These are phyloP conservation scores for Xanthia togata DNA, from an alignment of 2,888 invertebrate species.

Conservation along the genomic window DNA sequence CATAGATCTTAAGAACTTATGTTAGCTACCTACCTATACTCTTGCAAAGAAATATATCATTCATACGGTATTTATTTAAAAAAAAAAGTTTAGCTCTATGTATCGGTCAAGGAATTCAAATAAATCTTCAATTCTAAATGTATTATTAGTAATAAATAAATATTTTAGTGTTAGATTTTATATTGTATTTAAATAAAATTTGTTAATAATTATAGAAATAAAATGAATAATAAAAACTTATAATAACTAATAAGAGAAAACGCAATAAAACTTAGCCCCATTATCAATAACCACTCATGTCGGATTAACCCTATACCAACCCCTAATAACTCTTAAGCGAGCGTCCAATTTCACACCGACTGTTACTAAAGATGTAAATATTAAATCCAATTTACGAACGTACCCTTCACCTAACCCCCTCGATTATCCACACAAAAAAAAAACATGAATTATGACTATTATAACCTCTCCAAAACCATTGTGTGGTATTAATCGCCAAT, in stretches of 20 bases:
- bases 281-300: constrained; percentile 75
- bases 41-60: too few species aligned
- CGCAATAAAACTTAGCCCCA: constrained; percentile 67
- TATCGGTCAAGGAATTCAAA: neutral
- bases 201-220: too few species aligned
- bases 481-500: constrained; percentile 85
- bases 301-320: constrained; percentile 82
- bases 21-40: too few species aligned
- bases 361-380: constrained; percentile 88
- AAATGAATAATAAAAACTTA: too few species aligned
- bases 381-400: constrained; percentile 89
- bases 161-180: too few species aligned
- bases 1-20: too few species aligned
- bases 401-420: constrained; percentile 82
- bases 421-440: constrained; percentile 82
- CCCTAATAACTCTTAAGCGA: constrained; percentile 82
- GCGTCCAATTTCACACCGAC: constrained; percentile 90
- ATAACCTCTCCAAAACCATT: constrained; percentile 86
- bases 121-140: neutral
- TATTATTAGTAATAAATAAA: neutral
- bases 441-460: constrained; percentile 89
- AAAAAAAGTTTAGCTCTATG: neutral
- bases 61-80: neutral
- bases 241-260: constrained; percentile 65
- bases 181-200: too few species aligned